These are phyloP conservation scores for Dysidea cf. avara DNA, from an alignment of 37 sponge, comb jelly and placozoan genomes.

Conservation along the genomic window DNA sequence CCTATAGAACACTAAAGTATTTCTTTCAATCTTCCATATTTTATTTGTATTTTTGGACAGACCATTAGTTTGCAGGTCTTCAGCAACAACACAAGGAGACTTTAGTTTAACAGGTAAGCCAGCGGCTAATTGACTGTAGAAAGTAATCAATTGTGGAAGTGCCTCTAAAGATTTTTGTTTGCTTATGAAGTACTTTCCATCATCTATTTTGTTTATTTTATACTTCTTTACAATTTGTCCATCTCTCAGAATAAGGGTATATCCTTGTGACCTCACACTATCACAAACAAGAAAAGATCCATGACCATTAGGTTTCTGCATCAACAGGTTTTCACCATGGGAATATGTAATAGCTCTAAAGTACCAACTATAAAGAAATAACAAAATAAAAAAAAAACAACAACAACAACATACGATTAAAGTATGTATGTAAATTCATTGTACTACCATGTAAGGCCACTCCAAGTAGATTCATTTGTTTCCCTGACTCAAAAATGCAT, in stretches of 20 bases:
- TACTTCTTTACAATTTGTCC: conserved; percentile 85
- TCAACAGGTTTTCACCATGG: too few species aligned
- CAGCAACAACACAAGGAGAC: conserved; percentile 70
- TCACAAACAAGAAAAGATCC: too few species aligned
- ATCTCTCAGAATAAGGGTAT: conserved; percentile 86
- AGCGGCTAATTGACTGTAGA: conserved; percentile 76
- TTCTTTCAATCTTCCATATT: conserved; percentile 92
- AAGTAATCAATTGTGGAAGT: conserved; percentile 69
- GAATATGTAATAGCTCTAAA: too few species aligned
- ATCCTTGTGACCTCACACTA: too few species aligned
- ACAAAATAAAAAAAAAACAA: too few species aligned
- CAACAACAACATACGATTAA: too few species aligned
- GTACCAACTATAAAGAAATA: too few species aligned
- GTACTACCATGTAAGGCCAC: too few species aligned
- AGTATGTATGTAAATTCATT: too few species aligned
- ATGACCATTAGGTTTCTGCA: too few species aligned
- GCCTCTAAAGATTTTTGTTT: conserved; percentile 71
- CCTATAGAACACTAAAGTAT: conserved; percentile 48
- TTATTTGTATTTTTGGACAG: conserved; percentile 78
- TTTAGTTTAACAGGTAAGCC: conserved; percentile 69
- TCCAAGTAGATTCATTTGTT: too few species aligned
- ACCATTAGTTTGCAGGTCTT: conserved; percentile 91
- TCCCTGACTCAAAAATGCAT: too few species aligned
- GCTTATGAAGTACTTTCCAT: conserved; percentile 87
- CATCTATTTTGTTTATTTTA: conserved; percentile 79